phyloP scores from a whole-genome alignment of 2,888 invertebrate species.

The Nymphalis c-album region DNA sequence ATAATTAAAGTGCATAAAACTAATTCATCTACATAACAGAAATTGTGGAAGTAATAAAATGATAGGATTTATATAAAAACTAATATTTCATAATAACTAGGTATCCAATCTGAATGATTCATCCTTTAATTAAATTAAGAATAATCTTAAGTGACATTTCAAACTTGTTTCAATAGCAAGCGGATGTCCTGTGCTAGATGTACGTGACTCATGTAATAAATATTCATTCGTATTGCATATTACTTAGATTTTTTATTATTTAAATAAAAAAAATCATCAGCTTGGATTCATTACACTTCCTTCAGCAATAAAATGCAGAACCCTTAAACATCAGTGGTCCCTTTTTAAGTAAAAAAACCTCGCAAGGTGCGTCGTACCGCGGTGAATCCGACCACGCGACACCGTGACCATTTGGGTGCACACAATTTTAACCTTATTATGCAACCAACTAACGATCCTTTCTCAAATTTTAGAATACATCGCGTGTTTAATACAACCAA shows the following conservation, averaged over 20 bases:
- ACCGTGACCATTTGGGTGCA: conserved; percentile 69
- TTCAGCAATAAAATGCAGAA: conserved; percentile 42
- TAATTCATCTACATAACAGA: background rate
- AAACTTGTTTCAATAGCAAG: conserved; percentile 10
- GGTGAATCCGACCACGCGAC: conserved; percentile 74
- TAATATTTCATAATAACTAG: background rate
- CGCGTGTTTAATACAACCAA: conserved; percentile 16
- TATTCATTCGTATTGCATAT: background rate
- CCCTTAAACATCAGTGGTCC: conserved; percentile 40
- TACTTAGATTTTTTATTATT: conserved; percentile 19
- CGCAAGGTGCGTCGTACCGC: conserved; percentile 73
- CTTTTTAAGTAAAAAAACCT: conserved; percentile 51
- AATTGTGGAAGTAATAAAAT: background rate
- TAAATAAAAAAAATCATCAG: conserved; percentile 20
- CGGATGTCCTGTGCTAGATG: conserved; percentile 17
- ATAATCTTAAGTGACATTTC: conserved; percentile 14
- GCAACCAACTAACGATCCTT: conserved; percentile 33
- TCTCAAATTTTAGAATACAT: conserved; percentile 25
- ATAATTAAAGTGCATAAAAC: no score
- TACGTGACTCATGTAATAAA: conserved; percentile 12
- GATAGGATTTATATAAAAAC: background rate
- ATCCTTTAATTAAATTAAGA: conserved; percentile 11
- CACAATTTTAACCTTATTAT: conserved; percentile 49
- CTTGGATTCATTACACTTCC: conserved; percentile 14
- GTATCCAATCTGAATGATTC: conserved; percentile 8